Percentiles rank a stretch among this genome's conserved stretches.
phyloP scores from a whole-genome alignment of 2,888 invertebrate genomes.

The Aproaerema taeniolella region DNA sequence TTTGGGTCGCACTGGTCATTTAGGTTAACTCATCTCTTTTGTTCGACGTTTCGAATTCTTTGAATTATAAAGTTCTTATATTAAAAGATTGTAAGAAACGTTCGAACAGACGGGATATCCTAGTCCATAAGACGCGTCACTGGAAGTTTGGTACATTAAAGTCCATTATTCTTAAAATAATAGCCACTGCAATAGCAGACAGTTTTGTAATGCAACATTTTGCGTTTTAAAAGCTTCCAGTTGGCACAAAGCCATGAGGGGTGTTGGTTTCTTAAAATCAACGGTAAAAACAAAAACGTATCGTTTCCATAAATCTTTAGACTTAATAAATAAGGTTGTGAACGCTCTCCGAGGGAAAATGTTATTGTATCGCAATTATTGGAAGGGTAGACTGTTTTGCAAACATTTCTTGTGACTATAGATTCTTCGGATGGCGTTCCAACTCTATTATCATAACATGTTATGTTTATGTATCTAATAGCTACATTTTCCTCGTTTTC shows the following conservation, averaged over 20 bases:
- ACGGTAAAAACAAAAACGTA: slow-evolving; percentile 69
- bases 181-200: slow-evolving; percentile 26
- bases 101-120: slow-evolving; percentile 52
- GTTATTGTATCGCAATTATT: slow-evolving; percentile 62
- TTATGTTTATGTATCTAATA: slow-evolving; percentile 70
- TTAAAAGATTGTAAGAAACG: slow-evolving; percentile 17
- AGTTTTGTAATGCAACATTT: slow-evolving; percentile 37
- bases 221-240: slow-evolving; percentile 62
- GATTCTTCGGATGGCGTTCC: slow-evolving; percentile 71
- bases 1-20: slow-evolving; percentile 9
- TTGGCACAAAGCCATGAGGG: slow-evolving; percentile 73
- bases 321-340: slow-evolving; percentile 52
- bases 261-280: slow-evolving; percentile 71
- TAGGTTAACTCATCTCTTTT: slow-evolving; percentile 25
- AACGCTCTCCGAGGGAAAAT: slow-evolving; percentile 54
- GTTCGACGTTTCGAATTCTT: slow-evolving; percentile 20
- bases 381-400: slow-evolving; percentile 64
- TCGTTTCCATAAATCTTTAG: slow-evolving; percentile 68
- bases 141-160: slow-evolving; percentile 55
- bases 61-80: background rate
- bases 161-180: slow-evolving; percentile 15
- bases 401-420: slow-evolving; percentile 65
- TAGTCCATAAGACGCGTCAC: slow-evolving; percentile 61
- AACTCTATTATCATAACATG: slow-evolving; percentile 70
- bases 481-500: slow-evolving; percentile 60